phyloP scores from a whole-genome alignment of 2,113 vertebrate species.

The Merops nubicus region DNA sequence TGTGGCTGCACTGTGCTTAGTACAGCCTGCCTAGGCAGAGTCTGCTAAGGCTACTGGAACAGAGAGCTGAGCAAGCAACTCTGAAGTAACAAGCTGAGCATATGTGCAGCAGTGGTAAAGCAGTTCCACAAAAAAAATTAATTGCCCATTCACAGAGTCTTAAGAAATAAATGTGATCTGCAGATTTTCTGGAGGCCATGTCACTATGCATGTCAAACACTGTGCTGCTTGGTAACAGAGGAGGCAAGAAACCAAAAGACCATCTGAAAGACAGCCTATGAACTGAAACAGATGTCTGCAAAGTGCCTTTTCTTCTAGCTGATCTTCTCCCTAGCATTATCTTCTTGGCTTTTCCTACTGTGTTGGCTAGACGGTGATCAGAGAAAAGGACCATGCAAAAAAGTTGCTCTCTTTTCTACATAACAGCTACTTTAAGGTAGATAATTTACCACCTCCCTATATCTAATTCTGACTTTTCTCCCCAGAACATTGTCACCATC shows the following conservation, averaged over 20 bases:
- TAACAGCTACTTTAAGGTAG: neutral
- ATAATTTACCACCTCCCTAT: neutral
- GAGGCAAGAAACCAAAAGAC: neutral
- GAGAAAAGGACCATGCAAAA: neutral
- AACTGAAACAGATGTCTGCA: neutral
- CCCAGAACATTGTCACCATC: neutral
- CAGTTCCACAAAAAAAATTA: neutral
- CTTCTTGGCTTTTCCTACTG: neutral
- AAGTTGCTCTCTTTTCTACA: neutral
- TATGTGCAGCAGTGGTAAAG: neutral
- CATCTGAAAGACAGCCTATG: neutral
- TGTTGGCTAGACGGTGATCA: neutral
- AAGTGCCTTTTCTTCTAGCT: neutral
- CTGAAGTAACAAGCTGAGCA: neutral
- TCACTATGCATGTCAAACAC: neutral
- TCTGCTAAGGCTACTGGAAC: neutral
- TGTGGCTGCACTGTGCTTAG: neutral
- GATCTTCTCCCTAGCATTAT: neutral
- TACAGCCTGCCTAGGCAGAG: neutral
- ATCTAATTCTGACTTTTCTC: neutral
- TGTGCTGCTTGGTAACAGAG: neutral
- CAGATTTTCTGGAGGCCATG: neutral
- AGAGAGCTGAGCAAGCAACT: neutral
- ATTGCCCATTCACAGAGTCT: fast-evolving
- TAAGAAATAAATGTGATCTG: neutral